phyloP scores from a whole-genome alignment of 2,797 vertebrate genomes.

The Coregonus ussuriensis region DNA sequence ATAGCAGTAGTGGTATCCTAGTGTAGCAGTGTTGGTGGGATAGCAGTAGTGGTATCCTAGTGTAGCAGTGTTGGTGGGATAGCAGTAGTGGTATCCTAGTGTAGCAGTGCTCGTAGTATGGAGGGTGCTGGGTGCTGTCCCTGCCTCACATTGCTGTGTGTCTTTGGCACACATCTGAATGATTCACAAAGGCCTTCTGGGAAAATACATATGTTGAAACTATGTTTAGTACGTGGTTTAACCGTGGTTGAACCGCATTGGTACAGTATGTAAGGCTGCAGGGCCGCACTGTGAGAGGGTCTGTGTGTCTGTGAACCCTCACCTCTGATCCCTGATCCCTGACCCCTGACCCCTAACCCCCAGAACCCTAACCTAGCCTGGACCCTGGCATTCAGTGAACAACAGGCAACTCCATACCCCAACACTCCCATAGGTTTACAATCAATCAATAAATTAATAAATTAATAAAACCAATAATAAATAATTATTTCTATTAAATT shows the following conservation, averaged over 20 bases:
- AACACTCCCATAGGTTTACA: constrained; percentile 34
- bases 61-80: neutral
- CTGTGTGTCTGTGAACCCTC: neutral
- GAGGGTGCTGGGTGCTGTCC: constrained; percentile 23
- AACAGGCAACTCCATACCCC: constrained; percentile 53
- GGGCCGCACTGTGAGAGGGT: neutral
- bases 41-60: neutral
- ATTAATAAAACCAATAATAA: constrained; percentile 80
- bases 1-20: neutral
- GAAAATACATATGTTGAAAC: neutral
- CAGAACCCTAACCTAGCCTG: constrained; percentile 15
- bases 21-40: neutral
- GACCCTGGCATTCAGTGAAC: constrained; percentile 47
- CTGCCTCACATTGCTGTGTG: constrained; percentile 15
- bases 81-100: neutral
- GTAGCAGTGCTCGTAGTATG: neutral
- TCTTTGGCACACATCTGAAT: constrained; percentile 19
- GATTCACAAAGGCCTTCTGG: neutral
- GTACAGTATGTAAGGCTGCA: neutral
- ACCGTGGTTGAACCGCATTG: neutral
- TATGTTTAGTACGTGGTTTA: neutral
- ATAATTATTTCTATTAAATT: constrained; percentile 69
- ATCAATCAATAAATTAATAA: constrained; percentile 52
- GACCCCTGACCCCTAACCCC: constrained; percentile 30
- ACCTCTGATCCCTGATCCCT: constrained; percentile 19